phyloP scores from a whole-genome alignment of 2,888 invertebrate species.

The Troides aeacus region DNA sequence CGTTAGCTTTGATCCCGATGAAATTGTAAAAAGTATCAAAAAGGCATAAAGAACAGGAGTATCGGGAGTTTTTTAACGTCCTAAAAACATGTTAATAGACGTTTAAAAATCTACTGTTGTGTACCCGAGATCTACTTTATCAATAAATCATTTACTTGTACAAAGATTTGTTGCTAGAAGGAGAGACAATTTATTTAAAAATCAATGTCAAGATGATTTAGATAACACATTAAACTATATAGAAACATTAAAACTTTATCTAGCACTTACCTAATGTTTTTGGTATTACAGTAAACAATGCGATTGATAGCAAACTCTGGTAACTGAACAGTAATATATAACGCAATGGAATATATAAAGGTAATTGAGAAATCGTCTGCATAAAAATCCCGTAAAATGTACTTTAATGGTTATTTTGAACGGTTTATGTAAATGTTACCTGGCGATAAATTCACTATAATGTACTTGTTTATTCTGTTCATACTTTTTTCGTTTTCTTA shows the following conservation, averaged over 20 bases:
- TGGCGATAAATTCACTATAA: slow-evolving; percentile 25
- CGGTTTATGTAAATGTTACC: slow-evolving; percentile 23
- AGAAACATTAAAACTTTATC: background rate
- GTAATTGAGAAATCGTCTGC: slow-evolving; percentile 24
- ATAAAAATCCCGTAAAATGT: slow-evolving; percentile 24
- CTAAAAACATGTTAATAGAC: background rate
- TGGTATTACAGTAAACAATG: background rate
- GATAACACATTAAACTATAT: too few species aligned
- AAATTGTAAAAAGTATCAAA: too few species aligned
- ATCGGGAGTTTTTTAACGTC: too few species aligned
- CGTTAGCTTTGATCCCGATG: too few species aligned
- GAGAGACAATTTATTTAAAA: too few species aligned
- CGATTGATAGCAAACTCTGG: background rate
- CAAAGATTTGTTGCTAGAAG: too few species aligned
- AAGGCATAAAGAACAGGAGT: too few species aligned
- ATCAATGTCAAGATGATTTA: too few species aligned
- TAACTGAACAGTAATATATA: slow-evolving; percentile 4
- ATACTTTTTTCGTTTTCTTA: background rate
- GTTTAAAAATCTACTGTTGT: background rate
- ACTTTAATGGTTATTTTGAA: slow-evolving; percentile 25
- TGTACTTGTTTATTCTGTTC: slow-evolving; percentile 23
- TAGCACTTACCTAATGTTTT: background rate
- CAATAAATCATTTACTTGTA: too few species aligned
- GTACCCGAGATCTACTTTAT: too few species aligned
- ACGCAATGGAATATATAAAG: slow-evolving; percentile 16